A percentile compares a stretch with the other conserved stretches of the same genome.
Conservation (phyloP, 2,888 invertebrate genomes). For the Thymelicus lineola region DNA sequence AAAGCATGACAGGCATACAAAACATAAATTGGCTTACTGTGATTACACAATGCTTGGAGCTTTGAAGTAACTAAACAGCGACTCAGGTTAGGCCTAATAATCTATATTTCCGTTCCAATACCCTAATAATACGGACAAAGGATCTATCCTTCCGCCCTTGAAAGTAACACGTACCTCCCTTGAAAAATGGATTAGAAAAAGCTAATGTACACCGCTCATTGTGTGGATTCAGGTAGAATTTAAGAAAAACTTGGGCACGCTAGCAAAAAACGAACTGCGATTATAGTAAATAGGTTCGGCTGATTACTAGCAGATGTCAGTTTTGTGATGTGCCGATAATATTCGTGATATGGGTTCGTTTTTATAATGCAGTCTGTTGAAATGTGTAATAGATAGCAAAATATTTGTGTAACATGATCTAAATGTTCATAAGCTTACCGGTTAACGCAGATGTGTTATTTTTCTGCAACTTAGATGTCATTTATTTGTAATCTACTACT, state of each 20-base stretch:
- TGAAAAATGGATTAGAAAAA: constrained; percentile 67
- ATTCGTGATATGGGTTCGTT: constrained; percentile 66
- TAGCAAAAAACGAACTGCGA: constrained; percentile 75
- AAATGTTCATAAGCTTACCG: neutral
- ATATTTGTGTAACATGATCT: constrained; percentile 13
- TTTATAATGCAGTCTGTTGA: constrained; percentile 47
- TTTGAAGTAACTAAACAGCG: constrained; percentile 16
- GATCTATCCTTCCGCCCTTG: constrained; percentile 81
- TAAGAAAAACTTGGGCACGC: constrained; percentile 59
- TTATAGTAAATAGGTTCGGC: constrained; percentile 62
- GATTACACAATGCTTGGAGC: constrained; percentile 37
- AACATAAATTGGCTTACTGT: constrained; percentile 25
- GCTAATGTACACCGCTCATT: constrained; percentile 62
- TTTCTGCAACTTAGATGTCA: neutral
- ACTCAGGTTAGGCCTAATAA: constrained; percentile 19
- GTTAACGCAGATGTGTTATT: neutral
- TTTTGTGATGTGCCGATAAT: constrained; percentile 55
- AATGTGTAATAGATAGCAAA: constrained; percentile 48
- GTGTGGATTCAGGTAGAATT: constrained; percentile 77
- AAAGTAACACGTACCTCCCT: constrained; percentile 80
- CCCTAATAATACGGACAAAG: constrained; percentile 71
- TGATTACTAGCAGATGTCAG: constrained; percentile 78
- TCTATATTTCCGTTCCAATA: constrained; percentile 68
- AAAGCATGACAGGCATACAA: constrained; percentile 27
- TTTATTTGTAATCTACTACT: too few species aligned